phyloP scores from a whole-genome alignment of 2,888 invertebrate genomes.

The Nasonovia ribisnigri region DNA sequence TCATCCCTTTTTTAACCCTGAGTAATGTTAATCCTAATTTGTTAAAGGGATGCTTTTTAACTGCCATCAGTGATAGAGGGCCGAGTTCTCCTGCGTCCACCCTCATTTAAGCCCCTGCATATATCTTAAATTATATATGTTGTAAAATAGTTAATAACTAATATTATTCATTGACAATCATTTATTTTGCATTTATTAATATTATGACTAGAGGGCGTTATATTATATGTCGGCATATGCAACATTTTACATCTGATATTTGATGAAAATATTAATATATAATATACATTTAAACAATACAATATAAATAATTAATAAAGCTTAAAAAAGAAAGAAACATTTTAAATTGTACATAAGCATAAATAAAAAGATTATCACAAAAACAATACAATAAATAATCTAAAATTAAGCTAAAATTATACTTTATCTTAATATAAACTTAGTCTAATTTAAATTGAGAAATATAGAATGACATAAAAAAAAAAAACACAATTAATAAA shows the following conservation, averaged over 20 bases:
- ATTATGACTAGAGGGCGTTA: slow-evolving; percentile 59
- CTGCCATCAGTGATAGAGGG: no score
- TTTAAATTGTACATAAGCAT: slow-evolving; percentile 31
- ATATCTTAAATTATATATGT: background rate
- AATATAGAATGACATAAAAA: background rate
- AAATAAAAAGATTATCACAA: slow-evolving; percentile 51
- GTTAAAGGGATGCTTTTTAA: no score
- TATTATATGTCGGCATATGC: slow-evolving; percentile 4
- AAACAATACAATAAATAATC: slow-evolving; percentile 41
- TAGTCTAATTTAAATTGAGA: slow-evolving; percentile 22
- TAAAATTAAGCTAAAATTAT: slow-evolving; percentile 37
- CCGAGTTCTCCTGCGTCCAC: no score
- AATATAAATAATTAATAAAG: slow-evolving; percentile 44
- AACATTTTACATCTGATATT: slow-evolving; percentile 33
- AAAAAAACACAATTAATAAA: background rate
- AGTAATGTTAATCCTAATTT: no score
- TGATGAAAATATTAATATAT: slow-evolving; percentile 8
- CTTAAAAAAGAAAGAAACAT: slow-evolving; percentile 35
- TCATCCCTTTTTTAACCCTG: no score
- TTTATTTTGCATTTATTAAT: slow-evolving; percentile 57
- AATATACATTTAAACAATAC: slow-evolving; percentile 25
- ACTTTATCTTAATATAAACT: slow-evolving; percentile 17
- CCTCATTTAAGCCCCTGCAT: background rate
- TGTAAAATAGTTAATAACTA: background rate
- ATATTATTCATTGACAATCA: background rate